Evolutionary conservation across 2,113 vertebrate genomes (phyloP).

Genomic region (Nipponia nippon): DNA sequence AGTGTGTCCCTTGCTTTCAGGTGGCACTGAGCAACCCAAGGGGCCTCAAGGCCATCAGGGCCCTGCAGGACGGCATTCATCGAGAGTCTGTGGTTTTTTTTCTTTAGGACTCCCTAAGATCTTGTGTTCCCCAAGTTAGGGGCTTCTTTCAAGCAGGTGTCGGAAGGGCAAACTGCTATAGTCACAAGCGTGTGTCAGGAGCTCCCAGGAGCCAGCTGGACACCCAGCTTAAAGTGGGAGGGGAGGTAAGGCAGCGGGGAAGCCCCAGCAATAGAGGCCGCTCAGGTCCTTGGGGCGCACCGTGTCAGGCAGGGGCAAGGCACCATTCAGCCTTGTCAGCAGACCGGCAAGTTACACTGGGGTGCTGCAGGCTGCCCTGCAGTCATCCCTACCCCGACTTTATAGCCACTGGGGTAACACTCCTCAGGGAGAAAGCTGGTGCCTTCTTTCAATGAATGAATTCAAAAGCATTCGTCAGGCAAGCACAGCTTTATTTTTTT

Average conservation of each 20-base stretch:
- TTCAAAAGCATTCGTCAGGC: background rate
- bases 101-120: background rate
- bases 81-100: background rate
- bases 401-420: rapidly evolving
- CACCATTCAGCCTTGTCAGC: background rate
- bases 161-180: background rate
- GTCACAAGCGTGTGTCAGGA: rapidly evolving
- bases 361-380: background rate
- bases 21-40: background rate
- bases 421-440: background rate
- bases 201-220: background rate
- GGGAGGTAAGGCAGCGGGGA: background rate
- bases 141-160: background rate
- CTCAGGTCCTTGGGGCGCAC: background rate
- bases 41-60: background rate
- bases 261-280: background rate
- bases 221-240: background rate
- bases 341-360: background rate
- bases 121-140: background rate
- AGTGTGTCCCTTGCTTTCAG: background rate
- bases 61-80: background rate
- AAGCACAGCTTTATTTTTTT: background rate
- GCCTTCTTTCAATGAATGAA: background rate
- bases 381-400: rapidly evolving
- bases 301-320: background rate